These are phyloP conservation scores for Rousettus madagascariensis DNA, from an alignment of 2,797 vertebrate genomes.

Conservation along the genomic window DNA sequence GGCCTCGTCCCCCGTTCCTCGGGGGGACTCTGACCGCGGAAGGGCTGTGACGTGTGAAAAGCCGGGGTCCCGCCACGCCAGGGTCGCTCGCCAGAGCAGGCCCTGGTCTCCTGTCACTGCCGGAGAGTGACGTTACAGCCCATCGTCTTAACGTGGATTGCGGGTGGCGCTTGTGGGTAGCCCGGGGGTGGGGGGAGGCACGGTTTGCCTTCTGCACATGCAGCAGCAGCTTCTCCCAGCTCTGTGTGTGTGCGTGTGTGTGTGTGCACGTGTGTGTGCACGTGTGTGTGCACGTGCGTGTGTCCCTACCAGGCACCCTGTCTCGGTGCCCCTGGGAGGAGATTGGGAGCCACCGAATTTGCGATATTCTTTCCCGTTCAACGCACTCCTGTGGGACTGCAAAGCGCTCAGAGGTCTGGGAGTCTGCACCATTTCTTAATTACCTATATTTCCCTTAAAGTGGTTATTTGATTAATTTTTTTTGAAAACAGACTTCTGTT, in stretches of 20 bases:
- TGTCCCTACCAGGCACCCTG: rapidly evolving
- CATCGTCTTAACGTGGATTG: not conserved
- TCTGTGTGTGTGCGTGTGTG: too few species aligned
- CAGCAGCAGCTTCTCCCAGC: rapidly evolving
- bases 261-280: too few species aligned
- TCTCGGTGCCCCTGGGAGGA: not conserved
- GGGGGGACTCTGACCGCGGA: not conserved
- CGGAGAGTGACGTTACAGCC: not conserved
- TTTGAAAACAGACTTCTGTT: not conserved
- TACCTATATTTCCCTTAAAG: not conserved
- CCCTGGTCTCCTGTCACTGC: not conserved
- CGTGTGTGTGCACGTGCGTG: rapidly evolving
- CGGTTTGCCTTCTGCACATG: not conserved
- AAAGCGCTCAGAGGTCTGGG: not conserved
- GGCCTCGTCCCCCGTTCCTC: not conserved
- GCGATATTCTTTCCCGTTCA: rapidly evolving
- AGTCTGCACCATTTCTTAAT: not conserved
- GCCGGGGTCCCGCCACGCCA: rapidly evolving
- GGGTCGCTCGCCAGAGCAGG: not conserved
- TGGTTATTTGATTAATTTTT: not conserved
- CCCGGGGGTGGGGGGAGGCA: not conserved
- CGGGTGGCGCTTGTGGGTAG: rapidly evolving
- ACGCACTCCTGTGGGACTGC: not conserved
- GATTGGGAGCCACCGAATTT: not conserved
- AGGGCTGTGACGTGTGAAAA: not conserved